Evolutionary conservation across 2,888 invertebrate species (phyloP).

Genomic region (Serripes groenlandicus): DNA sequence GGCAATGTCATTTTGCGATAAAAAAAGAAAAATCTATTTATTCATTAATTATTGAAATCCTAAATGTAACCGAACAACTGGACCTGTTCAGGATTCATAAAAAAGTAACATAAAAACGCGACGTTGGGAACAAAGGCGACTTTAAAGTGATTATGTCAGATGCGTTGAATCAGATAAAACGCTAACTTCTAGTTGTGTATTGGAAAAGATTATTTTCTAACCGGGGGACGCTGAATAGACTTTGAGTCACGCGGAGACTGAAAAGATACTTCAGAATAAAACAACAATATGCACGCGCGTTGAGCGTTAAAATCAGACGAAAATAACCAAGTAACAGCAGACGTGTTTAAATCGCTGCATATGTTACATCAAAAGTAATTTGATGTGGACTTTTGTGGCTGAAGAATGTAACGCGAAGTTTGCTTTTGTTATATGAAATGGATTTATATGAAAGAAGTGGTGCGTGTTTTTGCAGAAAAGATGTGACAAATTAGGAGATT

Average conservation of each 20-base stretch:
- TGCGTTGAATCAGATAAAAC: conserved; percentile 10
- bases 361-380: neutral
- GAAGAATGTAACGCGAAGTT: no score
- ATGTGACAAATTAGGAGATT: neutral
- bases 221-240: neutral
- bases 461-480: neutral
- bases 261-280: neutral
- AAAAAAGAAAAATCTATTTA: no score
- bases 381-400: no score
- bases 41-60: no score
- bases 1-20: no score
- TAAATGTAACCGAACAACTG: no score
- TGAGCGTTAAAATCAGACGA: neutral
- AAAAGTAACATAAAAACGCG: neutral
- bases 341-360: conserved; percentile 10
- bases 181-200: conserved; percentile 13
- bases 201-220: conserved; percentile 7
- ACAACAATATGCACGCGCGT: conserved; percentile 5
- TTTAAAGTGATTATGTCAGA: conserved; percentile 20
- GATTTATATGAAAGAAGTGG: neutral
- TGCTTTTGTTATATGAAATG: neutral
- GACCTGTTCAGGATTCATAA: neutral
- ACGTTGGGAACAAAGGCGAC: neutral
- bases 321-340: conserved; percentile 16
- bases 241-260: conserved; percentile 16